Percentiles rank a stretch among this genome's conserved stretches.
Conservation (phyloP, 2,113 vertebrate species). For the Cettia cetti region DNA sequence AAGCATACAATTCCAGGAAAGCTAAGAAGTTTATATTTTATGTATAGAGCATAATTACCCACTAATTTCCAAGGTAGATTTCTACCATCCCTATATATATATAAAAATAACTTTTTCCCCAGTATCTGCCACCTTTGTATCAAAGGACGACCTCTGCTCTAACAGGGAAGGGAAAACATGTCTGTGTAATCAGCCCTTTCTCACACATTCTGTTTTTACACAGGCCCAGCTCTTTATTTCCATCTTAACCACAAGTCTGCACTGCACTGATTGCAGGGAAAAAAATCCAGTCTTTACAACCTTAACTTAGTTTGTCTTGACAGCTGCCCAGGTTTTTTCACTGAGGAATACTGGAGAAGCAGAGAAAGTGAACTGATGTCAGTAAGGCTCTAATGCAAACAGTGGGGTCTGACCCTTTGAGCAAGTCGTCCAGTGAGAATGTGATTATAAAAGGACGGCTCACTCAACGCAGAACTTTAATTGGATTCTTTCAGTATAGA, state of each 20-base stretch:
- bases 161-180: not conserved
- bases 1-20: not conserved
- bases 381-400: not conserved
- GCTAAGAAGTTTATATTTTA: not conserved
- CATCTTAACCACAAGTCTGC: not conserved
- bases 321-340: not conserved
- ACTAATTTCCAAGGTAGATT: not conserved
- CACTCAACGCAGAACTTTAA: not conserved
- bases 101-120: not conserved
- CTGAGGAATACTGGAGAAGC: not conserved
- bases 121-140: not conserved
- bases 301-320: not conserved
- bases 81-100: not conserved
- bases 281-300: not conserved
- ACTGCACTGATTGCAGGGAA: fast-evolving
- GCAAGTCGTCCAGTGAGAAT: not conserved
- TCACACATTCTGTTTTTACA: not conserved
- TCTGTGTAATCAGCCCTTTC: not conserved
- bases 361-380: not conserved
- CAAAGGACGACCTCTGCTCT: not conserved
- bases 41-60: not conserved
- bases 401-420: not conserved
- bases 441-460: not conserved
- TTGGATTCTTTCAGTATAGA: not conserved
- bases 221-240: not conserved